Base-by-base conservation (phyloP, 2,797 vertebrate genomes). In the Sebastes trivittatus region DNA sequence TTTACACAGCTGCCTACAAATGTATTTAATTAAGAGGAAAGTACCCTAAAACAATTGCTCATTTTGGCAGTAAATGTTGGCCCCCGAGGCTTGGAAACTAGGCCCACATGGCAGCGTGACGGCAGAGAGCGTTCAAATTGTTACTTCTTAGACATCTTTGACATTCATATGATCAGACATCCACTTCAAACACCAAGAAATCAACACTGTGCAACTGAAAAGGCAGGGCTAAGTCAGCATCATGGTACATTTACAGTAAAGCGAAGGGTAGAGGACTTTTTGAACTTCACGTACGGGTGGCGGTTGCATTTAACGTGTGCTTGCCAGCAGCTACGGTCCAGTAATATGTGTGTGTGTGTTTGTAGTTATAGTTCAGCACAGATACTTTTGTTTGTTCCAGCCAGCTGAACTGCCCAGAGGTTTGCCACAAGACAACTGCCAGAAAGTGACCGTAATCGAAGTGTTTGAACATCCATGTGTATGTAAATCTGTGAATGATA, bases 161-260 rank as follows among this genome's bases (percentile, higher is more conserved):
- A 82, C 81, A 80, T 82, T 82, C 63, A 84, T 56, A 49, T 49
- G 30, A 82, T 84, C 54, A 79, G 60, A 87, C 83, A 66, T 82
- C 86, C 30, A 52, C 55, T 74, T 86, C 64, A 81, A 71, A 90
- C 61, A 72, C 18, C 11, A 11, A 54, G 34, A 79, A 72, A 62
- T 77, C 73, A 78, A 81, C 73, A 60, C 30, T 61, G 42, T 11
- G 59, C 32, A 59, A 42, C 56, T 64, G 8, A 68, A 22, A 75
- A 80, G 23, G 56, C 25, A 52, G 32, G 20, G 10, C 65, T 10
- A 73, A 27, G 66, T 68, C 34, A 69, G 71, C 46, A 23, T 63
- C 54, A 69, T 14, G 69, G 55, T 46, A 65, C 46, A 56, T 78
- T 65, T 69, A 38, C 36, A 38, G 36, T 38, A 61, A 71, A 54